Base-by-base conservation (phyloP, 2,888 invertebrate species). In the Lucinisca nassula region DNA sequence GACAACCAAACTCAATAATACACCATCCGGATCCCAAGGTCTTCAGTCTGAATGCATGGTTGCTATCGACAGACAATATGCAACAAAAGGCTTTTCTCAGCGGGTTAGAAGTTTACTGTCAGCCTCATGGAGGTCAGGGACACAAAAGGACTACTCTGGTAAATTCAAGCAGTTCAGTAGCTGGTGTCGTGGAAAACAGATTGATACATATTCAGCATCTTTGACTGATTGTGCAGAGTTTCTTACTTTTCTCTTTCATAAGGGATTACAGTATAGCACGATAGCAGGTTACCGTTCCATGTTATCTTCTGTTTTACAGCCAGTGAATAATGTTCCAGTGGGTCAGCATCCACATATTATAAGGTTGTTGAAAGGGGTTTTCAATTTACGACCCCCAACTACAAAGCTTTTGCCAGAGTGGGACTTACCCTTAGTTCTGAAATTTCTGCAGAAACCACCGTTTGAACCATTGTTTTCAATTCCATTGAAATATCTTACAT, bases 281-380 rank as follows among this genome's bases (percentile, higher is more conserved):
- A 79, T 82, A 1, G 55, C 67, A 74, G 78, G 74, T 21, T 84
- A 79, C 30, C 73, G 79, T 61, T 79, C 79, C 27, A 84, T 79
- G 84, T n/a, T 84, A 6, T 77, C 82, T 51, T 81, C 79, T 6
- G 82, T 85, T 35, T 49, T 85, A 40, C 21, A 72, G 14, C 79
- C 78, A n/a, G 78, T 85, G 14, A 58, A 82, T 0, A 82, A 74
- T 30, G 67, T 70, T 38, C 55, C 76, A 14, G 40, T 80, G 1
- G 84, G 84, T 12, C 82, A 81, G 32, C 85, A n/a, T n/a, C n/a
- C n/a, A n/a, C n/a, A n/a, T n/a, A 51, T 84, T 24, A 79, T 85
- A 3, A 35, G 80, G 6, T 58, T 85, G 32, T 27, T 84, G 0
- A 83, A 55, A 58, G 84, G 40, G 17, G 76, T 87, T 17, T 87